Conservation (phyloP, 1,140 invertebrate genomes). For the Hormaphis cornu region DNA sequence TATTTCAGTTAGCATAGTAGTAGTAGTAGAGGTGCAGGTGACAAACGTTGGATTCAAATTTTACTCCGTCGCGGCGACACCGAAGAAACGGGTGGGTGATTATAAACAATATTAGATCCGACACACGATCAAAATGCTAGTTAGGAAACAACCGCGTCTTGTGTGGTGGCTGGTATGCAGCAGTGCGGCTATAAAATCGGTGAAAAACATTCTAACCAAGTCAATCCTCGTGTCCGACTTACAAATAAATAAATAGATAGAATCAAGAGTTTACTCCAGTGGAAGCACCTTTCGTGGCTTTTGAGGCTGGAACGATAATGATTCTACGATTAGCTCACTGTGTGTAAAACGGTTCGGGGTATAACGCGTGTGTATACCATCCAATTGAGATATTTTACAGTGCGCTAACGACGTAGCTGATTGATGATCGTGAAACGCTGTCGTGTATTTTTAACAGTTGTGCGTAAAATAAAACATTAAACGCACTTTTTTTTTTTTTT, state of each 20-base stretch:
- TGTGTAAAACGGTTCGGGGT: neutral
- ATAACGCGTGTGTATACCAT: neutral
- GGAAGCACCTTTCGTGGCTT: constrained; percentile 21
- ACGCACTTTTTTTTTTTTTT: too few species aligned
- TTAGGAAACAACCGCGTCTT: neutral
- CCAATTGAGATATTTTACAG: neutral
- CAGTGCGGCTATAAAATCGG: neutral
- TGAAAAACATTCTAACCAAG: neutral
- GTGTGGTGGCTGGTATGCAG: neutral
- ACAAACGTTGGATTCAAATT: neutral
- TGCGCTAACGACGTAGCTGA: too few species aligned
- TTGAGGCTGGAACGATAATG: constrained; percentile 26
- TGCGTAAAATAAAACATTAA: too few species aligned
- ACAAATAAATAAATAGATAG: constrained; percentile 31
- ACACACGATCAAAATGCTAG: neutral
- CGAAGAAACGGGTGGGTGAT: too few species aligned
- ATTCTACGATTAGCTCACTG: neutral
- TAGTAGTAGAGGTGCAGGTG: too few species aligned
- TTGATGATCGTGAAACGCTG: too few species aligned
- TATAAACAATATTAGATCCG: neutral
- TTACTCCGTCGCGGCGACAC: too few species aligned
- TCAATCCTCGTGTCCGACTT: neutral
- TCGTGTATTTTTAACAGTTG: too few species aligned
- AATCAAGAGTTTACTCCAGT: constrained; percentile 24
- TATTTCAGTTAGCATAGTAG: too few species aligned